A percentile compares a stretch with the other conserved stretches of the same genome.
Evolutionary conservation across 23 tunicate species (phyloP).

Genomic region (Botrylloides violaceus): DNA sequence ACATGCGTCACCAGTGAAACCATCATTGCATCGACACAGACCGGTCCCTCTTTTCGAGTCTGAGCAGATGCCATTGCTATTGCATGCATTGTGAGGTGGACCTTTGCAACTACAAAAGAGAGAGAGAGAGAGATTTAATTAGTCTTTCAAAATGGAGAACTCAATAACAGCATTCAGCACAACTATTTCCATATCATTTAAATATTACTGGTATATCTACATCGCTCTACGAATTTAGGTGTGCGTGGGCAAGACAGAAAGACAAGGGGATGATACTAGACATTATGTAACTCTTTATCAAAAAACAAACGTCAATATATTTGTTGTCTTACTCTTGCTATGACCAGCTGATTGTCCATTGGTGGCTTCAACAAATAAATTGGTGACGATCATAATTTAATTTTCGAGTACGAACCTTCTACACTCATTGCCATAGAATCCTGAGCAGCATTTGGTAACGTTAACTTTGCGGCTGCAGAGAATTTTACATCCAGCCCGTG

Average conservation of each 20-base stretch:
- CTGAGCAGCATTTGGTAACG: slow-evolving; percentile 39
- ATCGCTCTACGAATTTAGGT: too few species aligned
- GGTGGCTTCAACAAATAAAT: too few species aligned
- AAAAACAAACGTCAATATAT: too few species aligned
- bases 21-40: slow-evolving; percentile 31
- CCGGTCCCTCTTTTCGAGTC: slow-evolving; percentile 59
- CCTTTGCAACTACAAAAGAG: slow-evolving; percentile 58
- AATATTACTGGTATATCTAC: neutral
- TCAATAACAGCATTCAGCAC: neutral
- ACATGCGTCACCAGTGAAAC: slow-evolving; percentile 40
- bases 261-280: too few species aligned
- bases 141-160: neutral
- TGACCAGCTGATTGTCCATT: too few species aligned
- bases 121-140: neutral
- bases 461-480: slow-evolving; percentile 26
- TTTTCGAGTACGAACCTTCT: slow-evolving; percentile 50
- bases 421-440: slow-evolving; percentile 54
- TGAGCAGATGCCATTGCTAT: slow-evolving; percentile 44
- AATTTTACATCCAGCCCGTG: slow-evolving; percentile 28
- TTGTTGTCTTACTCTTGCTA: too few species aligned
- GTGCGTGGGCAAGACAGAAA: too few species aligned
- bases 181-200: neutral
- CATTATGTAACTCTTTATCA: too few species aligned
- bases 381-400: too few species aligned
- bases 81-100: slow-evolving; percentile 38